Evolutionary conservation across 2,888 invertebrate species (phyloP).

Genomic region (Drosophila imparisetae): DNA sequence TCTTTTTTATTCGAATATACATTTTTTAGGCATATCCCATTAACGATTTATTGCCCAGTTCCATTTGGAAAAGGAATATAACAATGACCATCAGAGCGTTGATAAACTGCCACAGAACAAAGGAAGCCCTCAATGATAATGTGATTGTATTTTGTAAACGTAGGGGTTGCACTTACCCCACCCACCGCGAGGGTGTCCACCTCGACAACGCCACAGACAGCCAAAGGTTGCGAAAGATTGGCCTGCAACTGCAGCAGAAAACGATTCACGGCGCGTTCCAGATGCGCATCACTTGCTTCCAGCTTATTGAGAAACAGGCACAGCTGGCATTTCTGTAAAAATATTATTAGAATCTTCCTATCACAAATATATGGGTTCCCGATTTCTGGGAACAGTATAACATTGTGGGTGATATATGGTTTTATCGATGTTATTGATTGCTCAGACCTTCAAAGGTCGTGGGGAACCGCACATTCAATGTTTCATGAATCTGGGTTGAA

Average conservation of each 20-base stretch:
- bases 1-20: slow-evolving; percentile 37
- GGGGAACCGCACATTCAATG: neutral
- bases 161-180: slow-evolving; percentile 65
- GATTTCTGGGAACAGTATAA: neutral
- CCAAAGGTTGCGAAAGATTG: slow-evolving; percentile 29
- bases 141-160: neutral
- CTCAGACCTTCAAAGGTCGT: neutral
- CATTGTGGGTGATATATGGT: neutral
- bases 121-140: slow-evolving; percentile 1
- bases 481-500: neutral
- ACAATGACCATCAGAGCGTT: slow-evolving; percentile 75
- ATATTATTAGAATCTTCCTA: neutral
- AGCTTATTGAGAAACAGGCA: slow-evolving; percentile 67
- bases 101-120: slow-evolving; percentile 66
- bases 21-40: slow-evolving; percentile 34
- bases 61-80: slow-evolving; percentile 82
- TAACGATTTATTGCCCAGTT: slow-evolving; percentile 72
- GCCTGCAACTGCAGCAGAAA: slow-evolving; percentile 75
- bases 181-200: slow-evolving; percentile 77
- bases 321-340: slow-evolving; percentile 72
- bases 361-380: neutral
- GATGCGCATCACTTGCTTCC: slow-evolving; percentile 41
- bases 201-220: slow-evolving; percentile 77
- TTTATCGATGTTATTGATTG: neutral
- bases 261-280: slow-evolving; percentile 71